Evolutionary conservation across 2,797 vertebrate species (phyloP), one percentile per base, ranked within the genome.

Genomic region (Labroides dimidiatus): DNA sequence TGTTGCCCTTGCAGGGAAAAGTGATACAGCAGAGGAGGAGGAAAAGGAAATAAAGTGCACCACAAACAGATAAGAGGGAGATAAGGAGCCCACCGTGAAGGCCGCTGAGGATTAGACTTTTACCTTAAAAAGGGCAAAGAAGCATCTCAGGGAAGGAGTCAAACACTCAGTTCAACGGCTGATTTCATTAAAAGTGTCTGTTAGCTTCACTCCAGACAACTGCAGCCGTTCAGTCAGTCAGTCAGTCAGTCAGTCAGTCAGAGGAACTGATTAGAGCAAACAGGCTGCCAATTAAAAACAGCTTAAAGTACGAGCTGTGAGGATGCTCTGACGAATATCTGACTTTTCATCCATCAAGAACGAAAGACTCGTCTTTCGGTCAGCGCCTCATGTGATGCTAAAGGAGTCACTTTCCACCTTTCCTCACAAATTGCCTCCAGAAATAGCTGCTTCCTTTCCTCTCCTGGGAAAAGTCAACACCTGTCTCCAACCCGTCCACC

Each of bases 1-100:
- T 72, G 86, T 81, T 89, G 92, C 91, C 86, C 85, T 84, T 77
- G 74, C 82, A 84, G 89, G 84, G 94, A 89, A 94, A 94, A 93
- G 79, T 88, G 91, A 94, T 92, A 92, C 81, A 62, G 69, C 54
- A 41, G 24, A 80, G 69, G 70, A 80, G 55, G 49, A 84, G 64
- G 67, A 74, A 78, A 86, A 85, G 77, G 74, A 86, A 91, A 91
- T 72, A 87, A 87, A 89, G 79, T 88, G 84, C 87, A 79, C 71
- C 79, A 84, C 86, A 88, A 82, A 91, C 83, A 86, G 88, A 91
- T 91, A 87, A 84, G 78, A 37, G 71, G 43, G 61, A 82, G 86
- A 91, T 84, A 83, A 87, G 81, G 74, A 87, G 75, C 58, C 71
- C 44, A 81, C 78, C 57, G 4, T 10, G 19, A 61, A 78, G 66